A percentile compares a stretch with the other conserved stretches of the same genome.
These are phyloP conservation scores for Drosophila tropicalis DNA, from an alignment of 1,140 invertebrate species.

Conservation along the genomic window DNA sequence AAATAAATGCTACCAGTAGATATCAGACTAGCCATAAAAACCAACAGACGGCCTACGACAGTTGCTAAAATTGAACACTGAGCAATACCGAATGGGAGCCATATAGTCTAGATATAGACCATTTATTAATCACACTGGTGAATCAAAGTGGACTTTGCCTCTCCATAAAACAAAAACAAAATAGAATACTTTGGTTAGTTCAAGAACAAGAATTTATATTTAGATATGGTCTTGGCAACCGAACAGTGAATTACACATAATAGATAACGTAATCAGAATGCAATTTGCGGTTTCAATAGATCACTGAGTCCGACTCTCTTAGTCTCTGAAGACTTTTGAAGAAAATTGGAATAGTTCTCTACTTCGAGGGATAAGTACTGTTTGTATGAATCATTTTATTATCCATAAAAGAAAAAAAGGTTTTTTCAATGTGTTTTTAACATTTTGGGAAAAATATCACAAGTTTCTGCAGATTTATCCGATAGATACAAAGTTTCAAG, in stretches of 20 bases:
- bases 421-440: too few relatives aligned
- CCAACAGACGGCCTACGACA: background rate
- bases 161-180: conserved; percentile 1
- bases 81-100: background rate
- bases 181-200: conserved; percentile 13
- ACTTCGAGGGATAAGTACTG: too few relatives aligned
- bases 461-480: too few relatives aligned
- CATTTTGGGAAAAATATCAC: too few relatives aligned
- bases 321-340: too few relatives aligned
- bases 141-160: conserved; percentile 15
- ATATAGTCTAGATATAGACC: conserved; percentile 13
- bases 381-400: too few relatives aligned
- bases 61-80: conserved; percentile 16
- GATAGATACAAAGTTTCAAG: too few relatives aligned
- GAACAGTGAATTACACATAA: background rate
- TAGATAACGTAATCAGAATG: too few relatives aligned
- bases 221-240: background rate
- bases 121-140: conserved; percentile 9
- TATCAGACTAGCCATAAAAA: conserved; percentile 4
- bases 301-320: too few relatives aligned
- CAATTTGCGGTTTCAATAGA: too few relatives aligned
- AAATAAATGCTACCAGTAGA: conserved; percentile 18
- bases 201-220: background rate
- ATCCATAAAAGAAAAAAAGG: too few relatives aligned
- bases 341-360: too few relatives aligned